Conservation (phyloP, 2,797 vertebrate genomes). For the Novumbra hubbsi region DNA sequence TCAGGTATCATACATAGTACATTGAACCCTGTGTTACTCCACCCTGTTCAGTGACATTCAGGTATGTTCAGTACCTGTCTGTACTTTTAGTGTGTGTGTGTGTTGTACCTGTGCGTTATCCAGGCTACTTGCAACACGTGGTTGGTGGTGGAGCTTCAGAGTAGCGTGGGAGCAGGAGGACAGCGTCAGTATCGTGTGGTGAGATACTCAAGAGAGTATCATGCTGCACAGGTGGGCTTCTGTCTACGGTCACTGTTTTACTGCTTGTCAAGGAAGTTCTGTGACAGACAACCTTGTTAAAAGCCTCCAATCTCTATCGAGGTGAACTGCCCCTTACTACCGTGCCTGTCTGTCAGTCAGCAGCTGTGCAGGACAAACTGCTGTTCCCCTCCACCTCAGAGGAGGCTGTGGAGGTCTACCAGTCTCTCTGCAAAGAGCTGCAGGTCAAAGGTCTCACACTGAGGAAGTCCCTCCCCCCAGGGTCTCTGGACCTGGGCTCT, state of each 20-base stretch:
- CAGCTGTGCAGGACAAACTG: conserved; percentile 43
- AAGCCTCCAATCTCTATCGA: neutral
- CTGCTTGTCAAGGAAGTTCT: neutral
- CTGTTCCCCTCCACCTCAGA: conserved; percentile 64
- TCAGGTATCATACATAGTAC: no score
- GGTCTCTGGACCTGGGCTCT: conserved; percentile 70
- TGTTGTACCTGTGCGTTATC: neutral
- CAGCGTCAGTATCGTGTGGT: conserved; percentile 69
- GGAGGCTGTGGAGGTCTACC: conserved; percentile 72
- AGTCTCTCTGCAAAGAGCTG: conserved; percentile 57
- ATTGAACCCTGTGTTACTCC: no score
- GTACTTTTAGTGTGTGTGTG: neutral
- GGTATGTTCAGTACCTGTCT: no score
- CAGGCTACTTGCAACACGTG: conserved; percentile 43
- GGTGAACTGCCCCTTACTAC: neutral
- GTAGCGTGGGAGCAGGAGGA: conserved; percentile 42
- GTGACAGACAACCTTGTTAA: neutral
- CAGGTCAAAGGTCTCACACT: conserved; percentile 56
- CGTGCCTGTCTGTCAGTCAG: conserved; percentile 32
- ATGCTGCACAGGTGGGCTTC: conserved; percentile 45
- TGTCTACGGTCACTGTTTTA: neutral
- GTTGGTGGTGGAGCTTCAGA: conserved; percentile 79
- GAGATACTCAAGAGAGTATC: conserved; percentile 39
- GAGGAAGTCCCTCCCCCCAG: conserved; percentile 42
- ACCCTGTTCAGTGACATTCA: neutral